Percentiles rank a stretch among this genome's conserved stretches.
These are phyloP conservation scores for Tribolium madens DNA, from an alignment of 1,140 invertebrate genomes.

Conservation along the genomic window DNA sequence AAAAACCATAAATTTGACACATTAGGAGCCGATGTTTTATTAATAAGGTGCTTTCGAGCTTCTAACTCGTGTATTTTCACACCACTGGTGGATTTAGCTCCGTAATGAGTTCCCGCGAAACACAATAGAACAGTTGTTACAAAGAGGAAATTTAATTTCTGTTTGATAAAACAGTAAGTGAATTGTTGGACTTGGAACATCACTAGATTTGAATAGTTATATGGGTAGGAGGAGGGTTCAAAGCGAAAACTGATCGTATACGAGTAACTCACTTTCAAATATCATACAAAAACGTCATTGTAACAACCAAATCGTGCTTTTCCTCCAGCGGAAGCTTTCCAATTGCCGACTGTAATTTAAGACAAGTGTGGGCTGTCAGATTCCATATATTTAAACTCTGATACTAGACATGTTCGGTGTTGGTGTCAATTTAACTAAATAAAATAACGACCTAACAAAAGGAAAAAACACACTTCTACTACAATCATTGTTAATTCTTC, in stretches of 20 bases:
- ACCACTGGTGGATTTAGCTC: not conserved
- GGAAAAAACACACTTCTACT: constrained; percentile 3
- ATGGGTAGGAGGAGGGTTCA: not conserved
- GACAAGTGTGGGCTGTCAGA: not conserved
- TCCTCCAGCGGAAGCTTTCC: constrained; percentile 1
- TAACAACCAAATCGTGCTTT: not conserved
- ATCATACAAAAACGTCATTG: not conserved
- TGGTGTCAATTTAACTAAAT: constrained; percentile 36
- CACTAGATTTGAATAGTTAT: not conserved
- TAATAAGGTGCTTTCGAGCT: constrained; percentile 12
- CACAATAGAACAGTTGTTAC: constrained; percentile 34
- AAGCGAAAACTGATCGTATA: not conserved
- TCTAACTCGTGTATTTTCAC: constrained; percentile 23
- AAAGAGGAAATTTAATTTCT: constrained; percentile 38
- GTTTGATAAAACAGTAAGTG: constrained; percentile 7
- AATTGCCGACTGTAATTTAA: not conserved
- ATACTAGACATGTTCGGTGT: constrained; percentile 9
- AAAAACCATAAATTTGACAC: constrained; percentile 20
- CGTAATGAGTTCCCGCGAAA: constrained; percentile 12
- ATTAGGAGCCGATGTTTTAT: constrained; percentile 40
- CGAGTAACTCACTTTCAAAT: not conserved
- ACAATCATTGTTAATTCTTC: constrained; percentile 33
- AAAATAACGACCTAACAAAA: constrained; percentile 12
- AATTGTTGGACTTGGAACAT: not conserved
- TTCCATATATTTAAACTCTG: constrained; percentile 21